phyloP scores from a whole-genome alignment of 2,113 vertebrate species.

The Heterochromis multidens region DNA sequence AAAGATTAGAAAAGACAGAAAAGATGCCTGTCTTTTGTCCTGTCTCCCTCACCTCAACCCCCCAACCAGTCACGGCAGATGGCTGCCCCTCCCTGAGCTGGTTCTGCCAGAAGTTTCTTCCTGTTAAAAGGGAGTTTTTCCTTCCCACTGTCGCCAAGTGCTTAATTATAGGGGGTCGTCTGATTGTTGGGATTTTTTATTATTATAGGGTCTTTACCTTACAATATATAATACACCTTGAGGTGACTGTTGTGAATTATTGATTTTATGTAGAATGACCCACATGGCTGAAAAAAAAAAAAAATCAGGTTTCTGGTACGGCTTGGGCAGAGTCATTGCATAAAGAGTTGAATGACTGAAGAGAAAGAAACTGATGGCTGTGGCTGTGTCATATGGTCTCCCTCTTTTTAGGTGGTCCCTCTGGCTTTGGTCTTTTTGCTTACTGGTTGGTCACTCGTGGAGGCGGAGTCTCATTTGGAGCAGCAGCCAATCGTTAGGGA shows the following conservation, averaged over 20 bases:
- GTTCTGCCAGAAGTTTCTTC: not conserved
- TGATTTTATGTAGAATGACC: not conserved
- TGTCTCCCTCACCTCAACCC: not conserved
- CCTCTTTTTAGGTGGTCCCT: conserved; percentile 71
- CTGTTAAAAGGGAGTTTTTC: not conserved
- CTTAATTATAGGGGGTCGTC: not conserved
- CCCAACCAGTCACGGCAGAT: not conserved
- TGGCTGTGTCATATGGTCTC: not conserved
- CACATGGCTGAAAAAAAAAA: not conserved
- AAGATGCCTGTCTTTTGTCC: too few species aligned
- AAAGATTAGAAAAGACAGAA: too few species aligned
- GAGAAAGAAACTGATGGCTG: not conserved
- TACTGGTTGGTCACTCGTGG: conserved; percentile 53
- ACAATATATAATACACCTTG: too few species aligned
- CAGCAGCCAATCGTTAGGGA: conserved; percentile 64
- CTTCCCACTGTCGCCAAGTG: not conserved
- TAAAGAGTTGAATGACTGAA: not conserved
- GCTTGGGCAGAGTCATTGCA: not conserved
- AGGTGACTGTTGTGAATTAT: not conserved
- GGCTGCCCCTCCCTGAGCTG: not conserved
- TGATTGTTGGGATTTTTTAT: not conserved
- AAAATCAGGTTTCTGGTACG: not conserved
- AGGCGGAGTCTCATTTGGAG: conserved; percentile 64
- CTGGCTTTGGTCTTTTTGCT: conserved; percentile 73
- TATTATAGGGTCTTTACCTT: too few species aligned